Evolutionary conservation across 2,888 invertebrate genomes (phyloP), one percentile per base, ranked within the genome.

Genomic region (Formica aserva): DNA sequence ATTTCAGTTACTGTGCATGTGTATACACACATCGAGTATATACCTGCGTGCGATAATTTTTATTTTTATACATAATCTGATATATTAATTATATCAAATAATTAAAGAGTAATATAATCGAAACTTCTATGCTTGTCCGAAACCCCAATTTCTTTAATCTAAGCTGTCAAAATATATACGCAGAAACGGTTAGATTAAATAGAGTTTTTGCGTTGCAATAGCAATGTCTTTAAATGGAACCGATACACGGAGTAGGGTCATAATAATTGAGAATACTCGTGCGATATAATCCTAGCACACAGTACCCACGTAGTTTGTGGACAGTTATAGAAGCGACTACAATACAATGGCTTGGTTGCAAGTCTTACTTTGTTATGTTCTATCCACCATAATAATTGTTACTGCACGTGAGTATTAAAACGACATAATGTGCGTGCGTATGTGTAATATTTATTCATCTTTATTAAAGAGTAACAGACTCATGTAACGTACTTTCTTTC

Each of bases 301-400:
- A 86, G 88, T 84, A 74, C 71, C 66, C 77, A 66, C 32, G 62
- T 52, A 77, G 86, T 74, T 82, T 72, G 67, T 69, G 67, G 82
- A 82, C 74, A 76, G 84, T 86, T 86, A 84, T 77, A 71, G 85
- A 82, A 86, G 84, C 86, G 82, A 80, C 84, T 83, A 86, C 81
- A 88, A 83, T 52, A 52, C 85, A 84, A 88, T 92, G 91, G 83
- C 65, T 82, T 82, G 89, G 88, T 62, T 84, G 69, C 88, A 81
- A 78, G 85, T 71, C 63, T 55, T 88, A 65, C 71, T 62, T 77
- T 88, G 66, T 74, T 83, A 89, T 48, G 74, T 88, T 57, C 65
- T 88, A n/a, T 82, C 71, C 32, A 72, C 85, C 52, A 71, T 80
- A 52, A 81, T 85, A 32, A 57, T 77, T 67, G 76, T 78, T 71